Percentiles rank a stretch among this genome's conserved stretches.
phyloP scores from a whole-genome alignment of 2,113 vertebrate genomes.

The Machaerirhynchus nigripectus region DNA sequence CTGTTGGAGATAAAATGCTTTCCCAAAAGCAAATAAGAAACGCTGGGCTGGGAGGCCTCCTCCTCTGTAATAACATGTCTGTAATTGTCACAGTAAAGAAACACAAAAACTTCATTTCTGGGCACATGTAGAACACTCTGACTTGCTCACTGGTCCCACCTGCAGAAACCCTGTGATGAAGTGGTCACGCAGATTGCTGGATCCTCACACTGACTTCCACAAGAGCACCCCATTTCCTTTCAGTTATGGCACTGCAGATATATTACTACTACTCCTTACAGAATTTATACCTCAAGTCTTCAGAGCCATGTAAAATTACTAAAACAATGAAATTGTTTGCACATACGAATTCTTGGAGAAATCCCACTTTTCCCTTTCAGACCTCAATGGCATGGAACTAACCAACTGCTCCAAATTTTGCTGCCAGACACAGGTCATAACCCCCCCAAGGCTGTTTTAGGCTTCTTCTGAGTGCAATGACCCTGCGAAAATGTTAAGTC shows the following conservation, averaged over 20 bases:
- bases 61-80: background rate
- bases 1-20: background rate
- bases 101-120: background rate
- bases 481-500: background rate
- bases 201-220: background rate
- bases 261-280: background rate
- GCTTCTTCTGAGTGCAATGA: background rate
- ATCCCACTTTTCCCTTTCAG: background rate
- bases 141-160: background rate
- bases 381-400: background rate
- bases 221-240: background rate
- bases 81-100: background rate
- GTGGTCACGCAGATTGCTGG: fast-evolving
- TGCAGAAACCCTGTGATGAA: background rate
- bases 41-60: fast-evolving
- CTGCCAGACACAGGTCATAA: background rate
- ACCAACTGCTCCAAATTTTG: background rate
- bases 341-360: background rate
- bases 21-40: background rate
- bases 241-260: background rate
- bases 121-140: background rate
- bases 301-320: background rate
- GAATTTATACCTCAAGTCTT: background rate
- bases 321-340: background rate
- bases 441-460: background rate